phyloP scores from a whole-genome alignment of 2,888 invertebrate species.

The Nipponacmea schrenckii region DNA sequence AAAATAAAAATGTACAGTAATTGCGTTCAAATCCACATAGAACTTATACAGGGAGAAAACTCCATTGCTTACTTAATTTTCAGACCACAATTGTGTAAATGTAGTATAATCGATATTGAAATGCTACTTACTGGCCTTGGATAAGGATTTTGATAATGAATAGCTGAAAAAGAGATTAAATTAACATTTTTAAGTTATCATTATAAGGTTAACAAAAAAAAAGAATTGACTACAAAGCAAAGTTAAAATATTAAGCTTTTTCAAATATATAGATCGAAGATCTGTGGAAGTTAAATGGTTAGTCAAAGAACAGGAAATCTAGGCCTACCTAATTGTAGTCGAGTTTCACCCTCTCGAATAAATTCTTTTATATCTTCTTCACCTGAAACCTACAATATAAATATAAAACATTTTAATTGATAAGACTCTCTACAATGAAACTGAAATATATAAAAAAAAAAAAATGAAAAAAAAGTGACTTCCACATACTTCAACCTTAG shows the following conservation, averaged over 20 bases:
- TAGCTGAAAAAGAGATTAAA: slow-evolving; percentile 47
- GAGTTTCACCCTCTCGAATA: slow-evolving; percentile 54
- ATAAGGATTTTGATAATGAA: slow-evolving; percentile 68
- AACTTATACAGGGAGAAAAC: too few species aligned
- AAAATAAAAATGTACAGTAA: slow-evolving; percentile 4
- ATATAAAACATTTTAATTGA: slow-evolving; percentile 10
- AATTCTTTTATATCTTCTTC: slow-evolving; percentile 47
- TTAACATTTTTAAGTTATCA: background rate
- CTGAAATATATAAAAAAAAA: background rate
- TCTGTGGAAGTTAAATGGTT: too few species aligned
- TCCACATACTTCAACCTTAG: too few species aligned
- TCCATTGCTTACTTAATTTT: too few species aligned
- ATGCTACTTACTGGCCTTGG: slow-evolving; percentile 63
- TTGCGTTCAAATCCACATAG: too few species aligned
- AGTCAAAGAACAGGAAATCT: too few species aligned
- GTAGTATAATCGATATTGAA: background rate
- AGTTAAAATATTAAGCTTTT: background rate
- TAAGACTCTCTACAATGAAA: background rate
- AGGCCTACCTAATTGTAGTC: slow-evolving; percentile 52
- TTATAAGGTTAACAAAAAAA: too few species aligned
- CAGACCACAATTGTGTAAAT: too few species aligned
- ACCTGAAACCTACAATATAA: slow-evolving; percentile 37
- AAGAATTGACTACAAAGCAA: too few species aligned
- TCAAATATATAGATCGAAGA: too few species aligned
- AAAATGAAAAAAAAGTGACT: too few species aligned